Percentiles rank a stretch among this genome's conserved stretches.
Evolutionary conservation across 2,797 vertebrate species (phyloP).

Genomic region (Cossypha heuglini): DNA sequence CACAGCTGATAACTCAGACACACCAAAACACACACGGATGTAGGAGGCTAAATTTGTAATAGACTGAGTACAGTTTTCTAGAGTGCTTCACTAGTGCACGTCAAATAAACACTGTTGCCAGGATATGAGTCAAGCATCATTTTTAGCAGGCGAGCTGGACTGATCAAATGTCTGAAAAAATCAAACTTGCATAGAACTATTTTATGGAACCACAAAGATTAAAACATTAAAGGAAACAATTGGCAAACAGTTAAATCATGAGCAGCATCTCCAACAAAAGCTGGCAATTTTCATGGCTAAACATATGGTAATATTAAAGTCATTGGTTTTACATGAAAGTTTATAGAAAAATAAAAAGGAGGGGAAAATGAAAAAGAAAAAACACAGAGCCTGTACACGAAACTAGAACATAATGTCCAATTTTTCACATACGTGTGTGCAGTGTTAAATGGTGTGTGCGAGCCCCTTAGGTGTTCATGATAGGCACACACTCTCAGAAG

Average conservation of each 20-base stretch:
- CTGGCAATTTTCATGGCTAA: background rate
- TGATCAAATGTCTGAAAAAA: slow-evolving; percentile 30
- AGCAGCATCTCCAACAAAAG: background rate
- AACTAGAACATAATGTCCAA: background rate
- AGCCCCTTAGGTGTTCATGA: fast-evolving
- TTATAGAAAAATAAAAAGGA: background rate
- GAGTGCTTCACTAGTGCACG: background rate
- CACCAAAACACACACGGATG: background rate
- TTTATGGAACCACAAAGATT: background rate
- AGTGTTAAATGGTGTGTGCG: background rate
- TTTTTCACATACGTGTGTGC: fast-evolving
- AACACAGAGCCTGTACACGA: background rate
- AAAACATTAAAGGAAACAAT: background rate
- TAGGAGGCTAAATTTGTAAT: slow-evolving; percentile 10
- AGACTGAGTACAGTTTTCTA: background rate
- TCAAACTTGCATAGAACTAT: background rate
- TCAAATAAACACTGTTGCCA: slow-evolving; percentile 47
- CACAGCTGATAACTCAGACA: background rate
- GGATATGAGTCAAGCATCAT: slow-evolving; percentile 39
- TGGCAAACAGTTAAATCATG: background rate
- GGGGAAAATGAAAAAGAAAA: background rate
- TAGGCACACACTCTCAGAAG: background rate
- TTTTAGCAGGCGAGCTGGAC: slow-evolving; percentile 33
- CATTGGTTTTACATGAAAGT: background rate
- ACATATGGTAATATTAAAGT: background rate